phyloP scores from a whole-genome alignment of 2,113 vertebrate species.

The Tautogolabrus adspersus region DNA sequence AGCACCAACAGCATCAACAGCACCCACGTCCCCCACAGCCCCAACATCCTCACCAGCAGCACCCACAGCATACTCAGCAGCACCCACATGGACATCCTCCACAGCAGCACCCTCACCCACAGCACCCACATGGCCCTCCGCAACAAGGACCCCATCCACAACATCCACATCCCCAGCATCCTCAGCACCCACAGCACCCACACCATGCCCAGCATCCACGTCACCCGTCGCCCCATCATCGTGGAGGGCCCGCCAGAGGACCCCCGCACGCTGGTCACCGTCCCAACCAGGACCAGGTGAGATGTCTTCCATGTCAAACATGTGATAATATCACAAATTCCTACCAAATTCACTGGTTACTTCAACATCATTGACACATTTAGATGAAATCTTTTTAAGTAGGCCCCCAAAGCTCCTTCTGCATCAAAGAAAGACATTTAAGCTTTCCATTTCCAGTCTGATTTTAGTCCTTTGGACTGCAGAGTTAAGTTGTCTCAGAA shows the following conservation, averaged over 20 bases:
- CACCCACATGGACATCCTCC: slow-evolving; percentile 71
- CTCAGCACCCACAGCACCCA: slow-evolving; percentile 60
- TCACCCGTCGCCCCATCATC: slow-evolving; percentile 79
- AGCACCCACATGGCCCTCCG: slow-evolving; percentile 71
- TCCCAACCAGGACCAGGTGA: slow-evolving; percentile 95
- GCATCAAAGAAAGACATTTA: too few relatives aligned
- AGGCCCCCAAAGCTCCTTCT: too few relatives aligned
- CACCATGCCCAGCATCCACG: slow-evolving; percentile 78
- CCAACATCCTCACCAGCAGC: slow-evolving; percentile 71
- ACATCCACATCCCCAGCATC: slow-evolving; percentile 66
- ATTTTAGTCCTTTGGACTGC: too few relatives aligned
- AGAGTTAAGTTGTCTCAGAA: too few relatives aligned
- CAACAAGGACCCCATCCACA: slow-evolving; percentile 74
- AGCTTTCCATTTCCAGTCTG: too few relatives aligned
- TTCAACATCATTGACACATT: not conserved
- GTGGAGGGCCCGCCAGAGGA: slow-evolving; percentile 81
- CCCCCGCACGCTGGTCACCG: slow-evolving; percentile 93
- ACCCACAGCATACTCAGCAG: slow-evolving; percentile 69
- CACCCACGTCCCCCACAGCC: slow-evolving; percentile 71
- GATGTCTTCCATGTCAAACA: slow-evolving; percentile 32
- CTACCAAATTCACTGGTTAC: too few relatives aligned
- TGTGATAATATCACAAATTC: not conserved
- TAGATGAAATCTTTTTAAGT: too few relatives aligned
- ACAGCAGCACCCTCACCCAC: slow-evolving; percentile 71
- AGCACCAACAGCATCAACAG: slow-evolving; percentile 81